phyloP scores from a whole-genome alignment of 2,888 invertebrate species.

The Drosophila austrosaltans region DNA sequence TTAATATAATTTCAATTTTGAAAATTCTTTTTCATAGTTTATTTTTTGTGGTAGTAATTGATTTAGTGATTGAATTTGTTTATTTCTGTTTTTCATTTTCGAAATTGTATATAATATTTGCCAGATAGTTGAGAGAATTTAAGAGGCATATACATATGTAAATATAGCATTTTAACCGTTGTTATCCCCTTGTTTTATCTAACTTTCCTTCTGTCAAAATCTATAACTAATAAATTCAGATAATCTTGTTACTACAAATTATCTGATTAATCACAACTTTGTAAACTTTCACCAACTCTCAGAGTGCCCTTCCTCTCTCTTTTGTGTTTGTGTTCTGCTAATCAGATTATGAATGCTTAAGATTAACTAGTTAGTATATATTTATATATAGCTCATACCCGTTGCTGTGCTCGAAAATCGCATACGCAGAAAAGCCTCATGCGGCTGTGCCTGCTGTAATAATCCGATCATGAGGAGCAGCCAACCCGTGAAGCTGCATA shows the following conservation, averaged over 20 bases:
- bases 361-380: neutral
- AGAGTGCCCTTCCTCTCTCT: neutral
- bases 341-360: conserved; percentile 40
- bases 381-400: conserved; percentile 40
- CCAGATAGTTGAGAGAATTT: too few species aligned
- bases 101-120: too few species aligned
- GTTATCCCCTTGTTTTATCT: too few species aligned
- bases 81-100: too few species aligned
- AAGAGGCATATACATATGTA: too few species aligned
- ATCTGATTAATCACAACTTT: neutral
- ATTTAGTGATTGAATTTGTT: too few species aligned
- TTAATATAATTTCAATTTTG: too few species aligned
- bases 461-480: conserved; percentile 81
- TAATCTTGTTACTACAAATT: conserved; percentile 1
- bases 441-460: conserved; percentile 69
- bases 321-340: conserved; percentile 8
- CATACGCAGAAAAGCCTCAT: conserved; percentile 11
- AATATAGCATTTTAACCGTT: too few species aligned
- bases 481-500: conserved; percentile 78
- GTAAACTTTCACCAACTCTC: neutral
- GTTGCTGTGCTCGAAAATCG: conserved; percentile 3
- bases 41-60: too few species aligned
- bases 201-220: neutral
- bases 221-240: neutral
- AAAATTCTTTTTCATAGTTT: too few species aligned